Evolutionary conservation across 1,140 invertebrate species (phyloP).

Genomic region (Pseudomyrmex gracilis): DNA sequence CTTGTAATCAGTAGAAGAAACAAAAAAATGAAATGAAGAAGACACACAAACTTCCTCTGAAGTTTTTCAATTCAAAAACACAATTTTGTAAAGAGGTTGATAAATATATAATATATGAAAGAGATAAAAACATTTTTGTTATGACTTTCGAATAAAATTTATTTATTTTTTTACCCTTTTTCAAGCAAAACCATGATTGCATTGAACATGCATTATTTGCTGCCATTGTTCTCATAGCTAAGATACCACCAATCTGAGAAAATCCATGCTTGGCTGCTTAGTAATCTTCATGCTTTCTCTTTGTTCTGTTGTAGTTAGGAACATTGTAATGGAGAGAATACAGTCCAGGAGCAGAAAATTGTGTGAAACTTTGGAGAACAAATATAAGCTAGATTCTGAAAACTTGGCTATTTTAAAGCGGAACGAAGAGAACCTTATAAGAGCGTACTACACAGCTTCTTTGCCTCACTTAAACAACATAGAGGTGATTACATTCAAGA

Average conservation of each 20-base stretch:
- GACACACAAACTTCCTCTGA: background rate
- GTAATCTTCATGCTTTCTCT: conserved; percentile 10
- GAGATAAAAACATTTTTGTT: background rate
- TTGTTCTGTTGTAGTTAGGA: conserved; percentile 73
- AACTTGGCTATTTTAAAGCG: conserved; percentile 48
- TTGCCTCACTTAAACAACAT: conserved; percentile 70
- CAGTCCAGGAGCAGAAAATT: conserved; percentile 70
- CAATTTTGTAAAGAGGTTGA: too few relatives aligned
- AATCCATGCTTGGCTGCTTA: background rate
- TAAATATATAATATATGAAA: background rate
- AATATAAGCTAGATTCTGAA: conserved; percentile 64
- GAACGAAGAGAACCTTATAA: conserved; percentile 71
- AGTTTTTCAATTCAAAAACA: background rate
- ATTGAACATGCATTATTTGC: background rate
- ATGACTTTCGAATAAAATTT: background rate
- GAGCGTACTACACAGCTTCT: conserved; percentile 65
- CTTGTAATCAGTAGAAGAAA: background rate
- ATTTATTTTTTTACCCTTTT: conserved; percentile 23
- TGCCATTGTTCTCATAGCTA: background rate
- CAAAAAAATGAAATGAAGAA: background rate
- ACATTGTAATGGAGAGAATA: conserved; percentile 71
- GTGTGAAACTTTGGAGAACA: conserved; percentile 68
- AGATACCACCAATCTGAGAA: background rate
- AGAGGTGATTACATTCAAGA: conserved; percentile 72
- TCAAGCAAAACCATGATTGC: background rate